Conservation (phyloP, 2,113 vertebrate species). For the Tricholaema leucomelas region DNA sequence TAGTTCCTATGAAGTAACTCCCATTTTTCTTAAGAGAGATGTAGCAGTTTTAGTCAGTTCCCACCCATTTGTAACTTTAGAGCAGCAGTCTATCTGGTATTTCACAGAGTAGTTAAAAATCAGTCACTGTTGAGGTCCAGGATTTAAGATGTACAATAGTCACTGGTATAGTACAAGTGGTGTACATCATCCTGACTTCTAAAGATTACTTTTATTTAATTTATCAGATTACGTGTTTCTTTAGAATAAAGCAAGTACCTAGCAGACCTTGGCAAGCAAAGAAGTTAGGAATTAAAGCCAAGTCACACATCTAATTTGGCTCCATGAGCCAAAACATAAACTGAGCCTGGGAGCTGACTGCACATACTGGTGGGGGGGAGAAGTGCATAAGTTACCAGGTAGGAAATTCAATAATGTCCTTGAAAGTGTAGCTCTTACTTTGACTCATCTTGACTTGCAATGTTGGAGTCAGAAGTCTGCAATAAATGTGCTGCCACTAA, state of each 20-base stretch:
- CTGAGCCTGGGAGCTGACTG: slow-evolving; percentile 47
- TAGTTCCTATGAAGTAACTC: slow-evolving; percentile 3
- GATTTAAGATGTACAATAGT: background rate
- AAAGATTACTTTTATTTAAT: slow-evolving; percentile 65
- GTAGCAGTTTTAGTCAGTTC: background rate
- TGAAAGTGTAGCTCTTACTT: background rate
- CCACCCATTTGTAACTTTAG: background rate
- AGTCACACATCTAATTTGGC: slow-evolving; percentile 65
- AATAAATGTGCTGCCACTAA: background rate
- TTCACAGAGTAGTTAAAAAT: slow-evolving; percentile 29
- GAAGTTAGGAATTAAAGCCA: slow-evolving; percentile 52
- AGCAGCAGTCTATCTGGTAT: background rate
- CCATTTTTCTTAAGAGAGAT: slow-evolving; percentile 11
- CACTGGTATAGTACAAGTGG: background rate
- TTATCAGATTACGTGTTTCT: slow-evolving; percentile 63
- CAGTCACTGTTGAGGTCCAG: background rate
- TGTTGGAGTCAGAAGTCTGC: background rate
- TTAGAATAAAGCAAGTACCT: slow-evolving; percentile 57
- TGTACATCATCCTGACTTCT: slow-evolving; percentile 41
- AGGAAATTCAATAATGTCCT: background rate
- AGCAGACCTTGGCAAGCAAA: slow-evolving; percentile 48
- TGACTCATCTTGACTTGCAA: background rate
- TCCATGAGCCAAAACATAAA: slow-evolving; percentile 58
- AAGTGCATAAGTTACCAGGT: background rate
- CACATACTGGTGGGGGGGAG: background rate